phyloP scores from a whole-genome alignment of 2,888 invertebrate genomes.

The Melipona bicolor region DNA sequence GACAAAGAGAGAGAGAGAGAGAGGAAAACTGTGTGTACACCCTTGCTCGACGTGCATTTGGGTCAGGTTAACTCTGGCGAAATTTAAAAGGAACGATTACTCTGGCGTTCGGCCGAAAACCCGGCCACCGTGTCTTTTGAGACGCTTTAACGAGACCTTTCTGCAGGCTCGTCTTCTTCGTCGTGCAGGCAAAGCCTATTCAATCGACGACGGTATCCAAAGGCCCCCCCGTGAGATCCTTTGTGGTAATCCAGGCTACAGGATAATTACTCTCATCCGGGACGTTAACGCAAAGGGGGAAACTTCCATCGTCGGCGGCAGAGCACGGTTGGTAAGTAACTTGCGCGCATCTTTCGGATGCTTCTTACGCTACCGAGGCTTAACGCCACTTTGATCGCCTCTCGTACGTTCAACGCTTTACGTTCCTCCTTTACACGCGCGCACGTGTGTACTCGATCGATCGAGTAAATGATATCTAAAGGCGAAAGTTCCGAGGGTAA shows the following conservation, averaged over 20 bases:
- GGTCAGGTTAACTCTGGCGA: slow-evolving; percentile 20
- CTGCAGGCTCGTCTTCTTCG: neutral
- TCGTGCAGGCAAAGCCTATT: slow-evolving; percentile 5
- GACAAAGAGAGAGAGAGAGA: neutral
- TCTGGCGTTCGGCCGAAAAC: slow-evolving; percentile 19
- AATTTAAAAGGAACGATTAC: slow-evolving; percentile 41
- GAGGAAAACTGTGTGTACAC: neutral
- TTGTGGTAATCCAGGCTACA: slow-evolving; percentile 15
- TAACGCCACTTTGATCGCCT: neutral
- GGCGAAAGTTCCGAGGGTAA: no score
- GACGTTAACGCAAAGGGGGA: slow-evolving; percentile 6
- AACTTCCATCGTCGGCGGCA: neutral
- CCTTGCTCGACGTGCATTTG: slow-evolving; percentile 18
- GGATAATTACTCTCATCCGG: slow-evolving; percentile 30
- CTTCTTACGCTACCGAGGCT: neutral
- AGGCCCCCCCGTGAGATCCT: neutral
- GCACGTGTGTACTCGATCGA: neutral
- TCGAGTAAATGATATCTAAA: neutral
- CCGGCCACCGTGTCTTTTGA: slow-evolving; percentile 19
- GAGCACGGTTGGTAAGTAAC: neutral
- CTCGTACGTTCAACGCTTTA: neutral
- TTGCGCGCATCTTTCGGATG: neutral
- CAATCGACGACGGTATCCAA: slow-evolving; percentile 8
- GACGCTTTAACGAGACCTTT: slow-evolving; percentile 55
- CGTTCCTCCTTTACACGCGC: no score